phyloP scores from a whole-genome alignment of 2,113 vertebrate genomes.

The Xerus inauris region DNA sequence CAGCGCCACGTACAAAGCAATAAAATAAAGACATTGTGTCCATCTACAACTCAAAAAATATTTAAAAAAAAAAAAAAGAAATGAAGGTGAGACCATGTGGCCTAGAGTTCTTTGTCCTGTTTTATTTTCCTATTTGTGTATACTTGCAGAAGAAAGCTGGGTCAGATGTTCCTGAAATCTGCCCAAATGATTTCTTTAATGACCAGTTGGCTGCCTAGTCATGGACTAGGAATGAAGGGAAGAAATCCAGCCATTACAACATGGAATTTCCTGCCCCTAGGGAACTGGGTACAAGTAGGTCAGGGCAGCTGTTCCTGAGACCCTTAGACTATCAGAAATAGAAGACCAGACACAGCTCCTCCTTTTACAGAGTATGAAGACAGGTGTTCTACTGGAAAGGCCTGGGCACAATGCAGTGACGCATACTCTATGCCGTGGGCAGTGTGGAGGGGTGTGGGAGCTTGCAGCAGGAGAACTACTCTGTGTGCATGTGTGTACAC shows the following conservation, averaged over 20 bases:
- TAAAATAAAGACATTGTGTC: too few relatives aligned
- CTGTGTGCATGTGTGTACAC: accelerated
- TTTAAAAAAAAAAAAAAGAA: too few relatives aligned
- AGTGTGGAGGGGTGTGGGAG: neutral
- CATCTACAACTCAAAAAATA: too few relatives aligned
- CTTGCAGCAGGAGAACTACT: neutral
- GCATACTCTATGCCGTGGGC: neutral
- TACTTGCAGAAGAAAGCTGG: neutral
- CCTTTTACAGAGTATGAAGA: neutral
- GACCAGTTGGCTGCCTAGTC: slow-evolving; percentile 21
- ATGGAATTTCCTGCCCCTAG: slow-evolving; percentile 60
- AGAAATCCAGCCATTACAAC: slow-evolving; percentile 50
- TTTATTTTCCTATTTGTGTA: neutral
- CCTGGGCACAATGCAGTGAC: accelerated
- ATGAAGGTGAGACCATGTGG: neutral
- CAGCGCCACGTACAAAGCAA: too few relatives aligned
- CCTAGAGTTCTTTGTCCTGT: neutral
- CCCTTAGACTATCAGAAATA: too few relatives aligned
- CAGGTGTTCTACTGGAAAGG: neutral
- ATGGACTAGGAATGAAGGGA: slow-evolving; percentile 55
- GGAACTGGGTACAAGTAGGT: neutral
- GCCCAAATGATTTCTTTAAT: slow-evolving; percentile 46
- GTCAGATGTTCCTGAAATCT: neutral
- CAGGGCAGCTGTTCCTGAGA: neutral
- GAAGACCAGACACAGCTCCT: neutral